These are phyloP conservation scores for Tetramorium simillimum DNA, from an alignment of 1,140 invertebrate species.

Conservation along the genomic window DNA sequence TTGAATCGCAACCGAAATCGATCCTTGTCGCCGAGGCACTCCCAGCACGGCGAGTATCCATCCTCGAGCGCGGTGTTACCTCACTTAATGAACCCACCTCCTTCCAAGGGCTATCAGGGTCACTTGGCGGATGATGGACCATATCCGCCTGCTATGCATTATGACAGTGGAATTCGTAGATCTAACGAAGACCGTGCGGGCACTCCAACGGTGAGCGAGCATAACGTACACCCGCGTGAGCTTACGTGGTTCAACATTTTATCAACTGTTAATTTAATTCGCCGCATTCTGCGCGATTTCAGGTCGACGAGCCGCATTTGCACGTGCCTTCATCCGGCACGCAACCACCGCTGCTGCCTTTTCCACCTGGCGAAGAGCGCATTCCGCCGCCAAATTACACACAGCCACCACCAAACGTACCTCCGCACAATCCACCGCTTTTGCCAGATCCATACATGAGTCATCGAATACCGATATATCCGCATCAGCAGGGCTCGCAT, in stretches of 20 bases:
- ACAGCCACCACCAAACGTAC: slow-evolving; percentile 81
- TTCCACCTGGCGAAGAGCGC: slow-evolving; percentile 84
- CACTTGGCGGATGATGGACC: slow-evolving; percentile 77
- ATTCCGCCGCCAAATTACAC: slow-evolving; percentile 79
- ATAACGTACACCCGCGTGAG: too few species aligned
- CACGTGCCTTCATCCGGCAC: slow-evolving; percentile 75
- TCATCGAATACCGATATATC: slow-evolving; percentile 83
- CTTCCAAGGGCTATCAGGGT: slow-evolving; percentile 79
- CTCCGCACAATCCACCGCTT: slow-evolving; percentile 80
- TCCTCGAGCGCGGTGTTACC: slow-evolving; percentile 67
- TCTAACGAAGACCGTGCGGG: slow-evolving; percentile 88
- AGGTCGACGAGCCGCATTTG: slow-evolving; percentile 84
- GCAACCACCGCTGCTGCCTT: slow-evolving; percentile 81
- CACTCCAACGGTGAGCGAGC: slow-evolving; percentile 88
- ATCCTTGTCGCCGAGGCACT: slow-evolving; percentile 81
- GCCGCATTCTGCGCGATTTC: background rate
- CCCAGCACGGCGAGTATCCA: slow-evolving; percentile 79
- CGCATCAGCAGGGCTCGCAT: slow-evolving; percentile 83
- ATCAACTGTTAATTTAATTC: background rate
- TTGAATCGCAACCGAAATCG: slow-evolving; percentile 79
- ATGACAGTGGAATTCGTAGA: slow-evolving; percentile 81
- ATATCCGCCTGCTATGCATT: slow-evolving; percentile 82
- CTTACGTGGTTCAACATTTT: background rate
- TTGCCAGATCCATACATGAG: slow-evolving; percentile 83
- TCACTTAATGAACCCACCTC: slow-evolving; percentile 79